These are phyloP conservation scores for Adelphocoris suturalis DNA, from an alignment of 2,888 invertebrate genomes.

Conservation along the genomic window DNA sequence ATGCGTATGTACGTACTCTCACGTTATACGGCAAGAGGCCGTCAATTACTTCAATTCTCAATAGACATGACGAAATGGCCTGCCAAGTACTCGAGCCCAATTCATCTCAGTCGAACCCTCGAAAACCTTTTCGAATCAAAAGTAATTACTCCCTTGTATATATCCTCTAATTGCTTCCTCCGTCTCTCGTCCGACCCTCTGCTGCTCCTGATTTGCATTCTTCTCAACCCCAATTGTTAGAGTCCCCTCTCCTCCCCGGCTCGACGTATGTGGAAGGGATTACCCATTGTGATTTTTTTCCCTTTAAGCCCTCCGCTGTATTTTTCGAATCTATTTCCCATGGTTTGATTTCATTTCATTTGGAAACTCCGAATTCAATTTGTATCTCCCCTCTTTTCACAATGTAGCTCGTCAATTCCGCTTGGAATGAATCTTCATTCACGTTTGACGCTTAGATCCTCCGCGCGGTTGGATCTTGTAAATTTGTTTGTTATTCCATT, in stretches of 20 bases:
- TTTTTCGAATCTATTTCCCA: conserved; percentile 45
- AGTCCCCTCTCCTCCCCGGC: neutral
- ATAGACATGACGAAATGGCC: neutral
- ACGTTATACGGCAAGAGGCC: neutral
- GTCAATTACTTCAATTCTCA: neutral
- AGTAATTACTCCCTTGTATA: conserved; percentile 42
- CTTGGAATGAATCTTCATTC: conserved; percentile 13
- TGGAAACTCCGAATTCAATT: conserved; percentile 50
- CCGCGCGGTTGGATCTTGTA: neutral
- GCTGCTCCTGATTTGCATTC: conserved; percentile 21
- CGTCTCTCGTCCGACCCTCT: neutral
- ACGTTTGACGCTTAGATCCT: neutral
- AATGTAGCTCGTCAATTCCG: neutral
- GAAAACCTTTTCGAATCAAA: neutral
- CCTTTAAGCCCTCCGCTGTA: neutral
- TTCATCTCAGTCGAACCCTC: neutral
- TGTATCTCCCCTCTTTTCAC: conserved; percentile 24
- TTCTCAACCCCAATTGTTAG: conserved; percentile 16
- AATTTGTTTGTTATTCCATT: neutral
- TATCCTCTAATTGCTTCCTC: neutral
- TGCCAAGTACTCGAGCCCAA: neutral
- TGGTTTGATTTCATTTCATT: conserved; percentile 51
- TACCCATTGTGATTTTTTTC: conserved; percentile 35
- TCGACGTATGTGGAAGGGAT: neutral
- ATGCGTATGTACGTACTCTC: too few relatives aligned